Conservation (phyloP, 1,140 invertebrate genomes). For the Delia radicum region DNA sequence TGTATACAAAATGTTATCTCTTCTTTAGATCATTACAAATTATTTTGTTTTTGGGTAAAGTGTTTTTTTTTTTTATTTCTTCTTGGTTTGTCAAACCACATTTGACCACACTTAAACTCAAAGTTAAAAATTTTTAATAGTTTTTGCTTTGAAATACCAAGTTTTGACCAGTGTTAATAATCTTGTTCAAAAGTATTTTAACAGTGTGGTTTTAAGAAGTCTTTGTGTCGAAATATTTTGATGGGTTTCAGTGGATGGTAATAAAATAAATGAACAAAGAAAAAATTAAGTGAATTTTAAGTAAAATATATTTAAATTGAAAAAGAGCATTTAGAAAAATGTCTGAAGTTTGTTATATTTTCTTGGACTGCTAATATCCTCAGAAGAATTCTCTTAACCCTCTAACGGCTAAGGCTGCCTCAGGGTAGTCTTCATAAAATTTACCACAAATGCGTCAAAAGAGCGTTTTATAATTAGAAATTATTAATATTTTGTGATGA, state of each 20-base stretch:
- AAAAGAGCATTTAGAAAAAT: too few relatives aligned
- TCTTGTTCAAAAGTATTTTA: background rate
- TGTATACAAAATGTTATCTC: background rate
- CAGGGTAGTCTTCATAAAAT: too few relatives aligned
- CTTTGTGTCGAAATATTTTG: background rate
- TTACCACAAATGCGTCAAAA: too few relatives aligned
- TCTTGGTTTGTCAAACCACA: background rate
- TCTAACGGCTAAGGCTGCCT: too few relatives aligned
- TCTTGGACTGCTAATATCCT: too few relatives aligned
- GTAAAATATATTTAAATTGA: too few relatives aligned
- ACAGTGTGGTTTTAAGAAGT: background rate
- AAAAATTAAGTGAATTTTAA: too few relatives aligned
- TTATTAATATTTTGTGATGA: too few relatives aligned
- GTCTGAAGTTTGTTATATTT: too few relatives aligned
- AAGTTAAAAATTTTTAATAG: background rate
- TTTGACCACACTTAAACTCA: background rate
- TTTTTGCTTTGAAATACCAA: background rate
- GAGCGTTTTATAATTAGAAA: too few relatives aligned
- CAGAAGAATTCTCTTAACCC: too few relatives aligned
- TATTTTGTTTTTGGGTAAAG: background rate
- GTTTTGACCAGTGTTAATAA: constrained; percentile 1
- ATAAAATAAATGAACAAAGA: background rate
- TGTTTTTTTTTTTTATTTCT: background rate
- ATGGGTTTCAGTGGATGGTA: background rate
- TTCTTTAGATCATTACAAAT: background rate